Evolutionary conservation across 2,797 vertebrate species (phyloP), one percentile per base, ranked within the genome.

Genomic region (Platalea minor): DNA sequence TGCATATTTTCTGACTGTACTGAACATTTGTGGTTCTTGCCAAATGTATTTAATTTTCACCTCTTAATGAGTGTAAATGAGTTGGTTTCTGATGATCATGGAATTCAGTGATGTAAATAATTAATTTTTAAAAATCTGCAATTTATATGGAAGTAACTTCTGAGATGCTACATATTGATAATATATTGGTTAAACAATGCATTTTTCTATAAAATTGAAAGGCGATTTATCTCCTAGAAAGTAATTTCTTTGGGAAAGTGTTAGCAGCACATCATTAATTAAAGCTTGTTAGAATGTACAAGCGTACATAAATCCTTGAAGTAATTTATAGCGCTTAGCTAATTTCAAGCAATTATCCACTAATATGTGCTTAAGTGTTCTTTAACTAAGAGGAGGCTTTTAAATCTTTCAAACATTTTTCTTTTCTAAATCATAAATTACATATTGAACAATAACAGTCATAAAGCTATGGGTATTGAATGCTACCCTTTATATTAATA

Each of bases 201-300:
- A 86, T 92, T 96, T 97, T 98, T 98, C 96, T 95, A 43, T 97
- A 97, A 98, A 97, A 97, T 97, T 97, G 97, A 97, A 97, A 97
- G 97, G 94, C 87, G 18, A 97, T 98, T 98, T 97, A 92, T 98
- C 96, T 97, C 95, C 80, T 95, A 95, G 97, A 97, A 98, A 97
- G 98, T 97, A 98, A 98, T 98, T 98, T 98, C 97, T 98, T 97
- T 97, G 97, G 95, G 97, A 98, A 98, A 96, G 96, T 97, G 97
- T 98, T 98, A 98, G 94, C 97, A 96, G 97, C 97, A 97, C 96
- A 89, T 98, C 97, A 97, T 98, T 98, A 98, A 98, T 98, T 98
- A 98, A 98, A 97, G 97, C 97, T 98, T 97, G 97, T 98, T 98
- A 97, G 95, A 97, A 97, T 90, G 94, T 97, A 97, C 97, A 98